phyloP scores from a whole-genome alignment of 2,797 vertebrate species.

The Gobio occitaniae region DNA sequence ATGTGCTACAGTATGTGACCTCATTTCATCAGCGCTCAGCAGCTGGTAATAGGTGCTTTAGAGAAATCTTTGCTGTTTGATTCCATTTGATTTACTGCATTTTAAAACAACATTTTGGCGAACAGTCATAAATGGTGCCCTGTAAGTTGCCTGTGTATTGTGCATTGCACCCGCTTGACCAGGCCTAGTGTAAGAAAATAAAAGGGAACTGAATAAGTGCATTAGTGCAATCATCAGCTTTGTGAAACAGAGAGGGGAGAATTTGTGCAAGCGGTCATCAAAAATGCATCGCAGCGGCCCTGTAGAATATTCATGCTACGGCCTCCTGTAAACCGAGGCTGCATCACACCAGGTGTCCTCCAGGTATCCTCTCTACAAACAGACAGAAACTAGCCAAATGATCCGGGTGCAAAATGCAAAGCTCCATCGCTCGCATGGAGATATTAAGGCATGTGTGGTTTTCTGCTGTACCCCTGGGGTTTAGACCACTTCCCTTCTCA shows the following conservation, averaged over 20 bases:
- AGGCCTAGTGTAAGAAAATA: slow-evolving; percentile 7
- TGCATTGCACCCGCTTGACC: neutral
- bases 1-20: slow-evolving; percentile 14
- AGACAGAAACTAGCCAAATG: neutral
- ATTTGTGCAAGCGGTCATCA: slow-evolving; percentile 49
- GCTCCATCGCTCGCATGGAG: slow-evolving; percentile 18
- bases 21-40: slow-evolving; percentile 46
- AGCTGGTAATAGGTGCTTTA: slow-evolving; percentile 31
- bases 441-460: slow-evolving; percentile 39
- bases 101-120: neutral
- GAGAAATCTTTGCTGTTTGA: neutral
- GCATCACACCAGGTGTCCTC: slow-evolving; percentile 34
- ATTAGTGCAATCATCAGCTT: slow-evolving; percentile 33
- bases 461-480: slow-evolving; percentile 52
- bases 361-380: slow-evolving; percentile 43
- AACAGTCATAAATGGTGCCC: neutral
- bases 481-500: slow-evolving; percentile 67
- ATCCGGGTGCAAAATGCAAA: slow-evolving; percentile 20
- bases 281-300: slow-evolving; percentile 53
- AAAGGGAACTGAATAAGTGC: slow-evolving; percentile 32
- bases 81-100: neutral
- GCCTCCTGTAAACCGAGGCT: slow-evolving; percentile 48
- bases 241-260: slow-evolving; percentile 53
- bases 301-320: slow-evolving; percentile 55
- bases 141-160: neutral